phyloP scores from a whole-genome alignment of 2,113 vertebrate genomes.

The Catagonus wagneri region DNA sequence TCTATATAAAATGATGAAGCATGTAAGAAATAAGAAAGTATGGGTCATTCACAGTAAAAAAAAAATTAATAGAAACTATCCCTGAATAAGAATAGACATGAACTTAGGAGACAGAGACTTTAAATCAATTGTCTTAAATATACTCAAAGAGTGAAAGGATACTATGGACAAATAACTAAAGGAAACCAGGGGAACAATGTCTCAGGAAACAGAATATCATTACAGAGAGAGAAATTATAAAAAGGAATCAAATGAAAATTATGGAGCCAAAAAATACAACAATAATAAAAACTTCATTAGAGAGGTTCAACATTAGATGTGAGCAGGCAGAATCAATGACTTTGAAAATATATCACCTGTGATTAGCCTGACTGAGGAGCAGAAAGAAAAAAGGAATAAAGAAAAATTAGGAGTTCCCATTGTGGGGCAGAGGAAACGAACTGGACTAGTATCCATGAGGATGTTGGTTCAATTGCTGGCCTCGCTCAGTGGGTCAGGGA shows the following conservation, averaged over 20 bases:
- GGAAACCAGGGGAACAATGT: background rate
- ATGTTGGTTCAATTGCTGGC: too few relatives aligned
- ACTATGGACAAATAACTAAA: background rate
- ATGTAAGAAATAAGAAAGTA: background rate
- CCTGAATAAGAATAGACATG: background rate
- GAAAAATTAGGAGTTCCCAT: too few relatives aligned
- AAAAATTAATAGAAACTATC: background rate
- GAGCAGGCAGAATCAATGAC: background rate
- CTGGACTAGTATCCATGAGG: too few relatives aligned
- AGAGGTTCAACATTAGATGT: background rate
- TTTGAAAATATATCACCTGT: background rate
- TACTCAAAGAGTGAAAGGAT: constrained; percentile 21
- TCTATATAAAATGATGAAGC: background rate
- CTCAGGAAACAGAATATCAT: background rate
- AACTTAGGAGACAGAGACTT: background rate
- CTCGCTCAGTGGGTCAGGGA: too few relatives aligned
- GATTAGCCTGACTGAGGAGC: background rate
- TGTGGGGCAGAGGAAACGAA: too few relatives aligned
- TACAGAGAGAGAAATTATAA: background rate
- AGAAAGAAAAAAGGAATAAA: background rate
- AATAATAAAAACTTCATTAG: background rate
- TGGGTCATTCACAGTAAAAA: background rate
- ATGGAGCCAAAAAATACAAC: background rate
- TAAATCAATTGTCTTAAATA: background rate
- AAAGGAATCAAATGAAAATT: background rate